Conservation (phyloP, 2,888 invertebrate species). For the Leucoma salicis region DNA sequence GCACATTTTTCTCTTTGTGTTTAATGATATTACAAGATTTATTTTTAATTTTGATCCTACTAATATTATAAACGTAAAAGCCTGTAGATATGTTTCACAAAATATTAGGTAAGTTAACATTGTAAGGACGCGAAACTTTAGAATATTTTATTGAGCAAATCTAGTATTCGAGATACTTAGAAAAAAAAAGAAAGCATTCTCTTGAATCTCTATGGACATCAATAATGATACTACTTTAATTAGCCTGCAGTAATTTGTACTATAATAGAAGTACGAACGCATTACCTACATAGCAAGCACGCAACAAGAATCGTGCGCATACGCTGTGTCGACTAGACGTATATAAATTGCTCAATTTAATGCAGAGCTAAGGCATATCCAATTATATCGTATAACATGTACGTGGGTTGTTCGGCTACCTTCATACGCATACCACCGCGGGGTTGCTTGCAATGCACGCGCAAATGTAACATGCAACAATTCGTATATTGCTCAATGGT, state of each 20-base stretch:
- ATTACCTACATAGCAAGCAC: constrained; percentile 35
- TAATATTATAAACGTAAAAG: no score
- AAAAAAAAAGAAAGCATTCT: no score
- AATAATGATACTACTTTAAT: neutral
- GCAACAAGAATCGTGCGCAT: constrained; percentile 40
- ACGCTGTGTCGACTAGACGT: constrained; percentile 44
- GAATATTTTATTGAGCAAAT: no score
- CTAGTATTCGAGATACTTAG: no score
- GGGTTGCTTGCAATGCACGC: constrained; percentile 33
- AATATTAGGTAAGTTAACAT: no score
- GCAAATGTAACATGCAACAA: constrained; percentile 13
- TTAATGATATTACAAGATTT: no score
- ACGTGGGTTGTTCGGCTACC: constrained; percentile 51
- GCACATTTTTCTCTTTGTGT: no score
- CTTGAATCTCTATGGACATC: neutral
- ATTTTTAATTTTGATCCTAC: no score
- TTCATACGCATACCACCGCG: constrained; percentile 58
- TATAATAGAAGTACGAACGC: constrained; percentile 34
- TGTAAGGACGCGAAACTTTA: no score
- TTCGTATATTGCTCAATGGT: constrained; percentile 1
- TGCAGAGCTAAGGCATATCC: constrained; percentile 65
- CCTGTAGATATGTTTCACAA: no score
- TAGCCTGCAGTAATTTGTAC: constrained; percentile 3
- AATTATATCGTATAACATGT: constrained; percentile 63
- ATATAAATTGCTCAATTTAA: constrained; percentile 77